A percentile compares a stretch with the other conserved stretches of the same genome.
Conservation (phyloP, 2,888 invertebrate species). For the Bhutanitis thaidina region DNA sequence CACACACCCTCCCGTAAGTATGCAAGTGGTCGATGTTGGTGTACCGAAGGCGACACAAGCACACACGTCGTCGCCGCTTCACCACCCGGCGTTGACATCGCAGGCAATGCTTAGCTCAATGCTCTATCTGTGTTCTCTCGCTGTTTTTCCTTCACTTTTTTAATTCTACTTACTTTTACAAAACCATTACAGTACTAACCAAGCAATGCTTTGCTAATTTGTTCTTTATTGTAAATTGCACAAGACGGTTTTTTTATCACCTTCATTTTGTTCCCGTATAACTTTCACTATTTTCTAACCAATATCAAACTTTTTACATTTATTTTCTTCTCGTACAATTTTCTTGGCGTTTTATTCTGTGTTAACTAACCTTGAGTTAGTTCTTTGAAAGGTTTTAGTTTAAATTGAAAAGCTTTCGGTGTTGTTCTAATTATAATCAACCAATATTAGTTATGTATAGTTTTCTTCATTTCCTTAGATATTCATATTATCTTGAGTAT, state of each 20-base stretch:
- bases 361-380: not conserved
- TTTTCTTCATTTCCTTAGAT: not conserved
- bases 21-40: not conserved
- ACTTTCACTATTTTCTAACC: not conserved
- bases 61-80: slow-evolving; percentile 65
- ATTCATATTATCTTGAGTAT: not conserved
- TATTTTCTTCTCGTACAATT: not conserved
- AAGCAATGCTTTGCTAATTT: not conserved
- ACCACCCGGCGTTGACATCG: slow-evolving; percentile 33
- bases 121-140: slow-evolving; percentile 3
- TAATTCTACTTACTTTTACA: not conserved
- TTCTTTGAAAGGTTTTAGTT: not conserved
- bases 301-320: too few relatives aligned
- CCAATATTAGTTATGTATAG: not conserved
- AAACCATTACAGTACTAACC: not conserved
- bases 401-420: slow-evolving; percentile 22
- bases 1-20: not conserved
- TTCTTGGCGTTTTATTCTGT: not conserved
- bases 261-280: not conserved
- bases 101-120: slow-evolving; percentile 27
- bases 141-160: not conserved
- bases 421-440: slow-evolving; percentile 22
- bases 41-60: not conserved
- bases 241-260: not conserved
- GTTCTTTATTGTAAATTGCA: not conserved